These are phyloP conservation scores for Cylas formicarius DNA, from an alignment of 1,140 invertebrate genomes.

Conservation along the genomic window DNA sequence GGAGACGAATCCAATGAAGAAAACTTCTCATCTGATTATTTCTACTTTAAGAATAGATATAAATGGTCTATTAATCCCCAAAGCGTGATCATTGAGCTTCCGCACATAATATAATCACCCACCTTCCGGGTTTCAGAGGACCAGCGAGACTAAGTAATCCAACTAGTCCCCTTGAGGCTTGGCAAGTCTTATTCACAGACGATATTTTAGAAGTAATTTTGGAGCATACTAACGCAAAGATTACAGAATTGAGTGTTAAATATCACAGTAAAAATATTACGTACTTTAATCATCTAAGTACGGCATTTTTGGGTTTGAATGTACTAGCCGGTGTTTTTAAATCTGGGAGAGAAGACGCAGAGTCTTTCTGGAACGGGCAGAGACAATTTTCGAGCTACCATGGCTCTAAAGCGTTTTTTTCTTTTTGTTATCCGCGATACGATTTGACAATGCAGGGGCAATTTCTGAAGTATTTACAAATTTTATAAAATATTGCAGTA, in stretches of 20 bases:
- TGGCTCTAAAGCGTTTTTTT: not conserved
- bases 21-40: no score
- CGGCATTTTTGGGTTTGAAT: no score
- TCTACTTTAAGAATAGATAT: constrained; percentile 5
- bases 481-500: no score
- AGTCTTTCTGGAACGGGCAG: constrained; percentile 3
- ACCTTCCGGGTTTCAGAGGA: constrained; percentile 13
- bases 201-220: constrained; percentile 10
- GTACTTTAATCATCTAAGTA: no score
- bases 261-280: constrained; percentile 4
- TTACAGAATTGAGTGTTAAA: constrained; percentile 2
- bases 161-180: constrained; percentile 2
- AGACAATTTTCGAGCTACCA: constrained; percentile 5
- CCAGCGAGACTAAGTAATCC: constrained; percentile 1
- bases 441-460: constrained; percentile 11
- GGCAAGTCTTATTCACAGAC: constrained; percentile 8
- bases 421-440: constrained; percentile 6
- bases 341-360: no score
- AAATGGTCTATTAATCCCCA: constrained; percentile 14
- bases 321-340: no score
- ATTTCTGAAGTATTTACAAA: constrained; percentile 11
- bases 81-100: not conserved
- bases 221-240: constrained; percentile 13
- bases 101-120: constrained; percentile 11
- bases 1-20: no score